Base-by-base conservation (phyloP, 2,888 invertebrate genomes). In the Deilephila elpenor region DNA sequence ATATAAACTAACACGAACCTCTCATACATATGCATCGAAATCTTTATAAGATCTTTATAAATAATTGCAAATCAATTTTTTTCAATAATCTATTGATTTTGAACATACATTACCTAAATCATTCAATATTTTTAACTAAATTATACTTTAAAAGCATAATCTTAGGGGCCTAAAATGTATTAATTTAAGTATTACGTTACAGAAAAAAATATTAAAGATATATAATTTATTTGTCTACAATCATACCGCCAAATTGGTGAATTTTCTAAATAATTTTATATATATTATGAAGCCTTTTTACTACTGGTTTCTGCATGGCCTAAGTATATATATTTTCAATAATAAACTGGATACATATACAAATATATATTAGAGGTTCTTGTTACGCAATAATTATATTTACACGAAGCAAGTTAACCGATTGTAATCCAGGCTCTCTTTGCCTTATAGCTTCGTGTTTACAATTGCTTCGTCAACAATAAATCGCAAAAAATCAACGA, bases 401-500 rank as follows among this genome's bases (percentile, higher is more conserved):
- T 70, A 71, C 56, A 56, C 70, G 34, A 71, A 56, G 70, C 56
- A 20, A 71, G 32, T 56, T 51, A 67, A 25, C 67, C 25, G 67
- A 67, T 67, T 67, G 20, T 25, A 67, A 44, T 64, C 34, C 32
- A 34, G 44, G 20, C 25, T 25, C 67, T 51, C 51, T 17, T 20
- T 14, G 20, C 37, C 62, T n/a, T 34, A 25, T 20, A 7, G 67
- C 25, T 64, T 25, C 67, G 51, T 25, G 67, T 51, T 17, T 51
- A 51, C 20, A 64, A 8, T 56, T 70, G 71, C 74, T 74, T 71
- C 71, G 70, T 74, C 70, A 76, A 76, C 75, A 74, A 77, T 76
- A 72, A 74, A 77, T 74, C 76, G 75, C 75, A 73, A 71, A 72
- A 64, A 59, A 64, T n/a, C 5, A 79, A 79, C 75, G 74, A 75